Evolutionary conservation across 2,888 invertebrate genomes (phyloP), one percentile per base, ranked within the genome.

Genomic region (Pristionchus maxplancki): DNA sequence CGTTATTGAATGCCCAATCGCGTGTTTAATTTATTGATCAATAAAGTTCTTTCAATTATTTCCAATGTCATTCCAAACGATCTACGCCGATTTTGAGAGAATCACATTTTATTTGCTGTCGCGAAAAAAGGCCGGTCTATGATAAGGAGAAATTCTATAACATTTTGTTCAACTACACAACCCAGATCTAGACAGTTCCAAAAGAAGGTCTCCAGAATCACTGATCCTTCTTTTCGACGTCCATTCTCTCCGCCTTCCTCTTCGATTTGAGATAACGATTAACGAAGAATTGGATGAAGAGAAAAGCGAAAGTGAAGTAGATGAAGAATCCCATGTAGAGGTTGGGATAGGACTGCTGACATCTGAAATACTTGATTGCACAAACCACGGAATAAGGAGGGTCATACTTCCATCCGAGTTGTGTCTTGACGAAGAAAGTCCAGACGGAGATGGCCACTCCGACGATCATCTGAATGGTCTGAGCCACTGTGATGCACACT

Each of bases 291-390:
- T 92, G 92, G 40, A 93, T 90, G 90, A 94, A 94, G 44, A 94
- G 90, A 78, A 94, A 89, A 78, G 93, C 94, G 84, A 94, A 94
- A 0, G 94, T 93, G 67, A 91, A 89, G 89, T 94, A 94, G 89
- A 94, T 93, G 50, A 91, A 89, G 89, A 94, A 93, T 0, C 93
- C 93, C 84, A 94, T 89, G 82, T 93, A 94, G 67, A 94, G 89
- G 78, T 94, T 94, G 78, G 91, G 92, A 90, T 93, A 91, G 13
- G 93, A 93, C 86, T 94, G 94, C 88, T 94, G 94, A 86, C 94
- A 93, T 62, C 92, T 93, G 88, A 88, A 91, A 83, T 9, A 13
- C n/a, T n/a, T n/a, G n/a, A n/a, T n/a, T n/a, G n/a, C n/a, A n/a
- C n/a, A n/a, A n/a, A n/a, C n/a, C n/a, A n/a, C n/a, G n/a, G n/a